Conservation (phyloP, 1,140 invertebrate genomes). For the Chlorops oryzae region DNA sequence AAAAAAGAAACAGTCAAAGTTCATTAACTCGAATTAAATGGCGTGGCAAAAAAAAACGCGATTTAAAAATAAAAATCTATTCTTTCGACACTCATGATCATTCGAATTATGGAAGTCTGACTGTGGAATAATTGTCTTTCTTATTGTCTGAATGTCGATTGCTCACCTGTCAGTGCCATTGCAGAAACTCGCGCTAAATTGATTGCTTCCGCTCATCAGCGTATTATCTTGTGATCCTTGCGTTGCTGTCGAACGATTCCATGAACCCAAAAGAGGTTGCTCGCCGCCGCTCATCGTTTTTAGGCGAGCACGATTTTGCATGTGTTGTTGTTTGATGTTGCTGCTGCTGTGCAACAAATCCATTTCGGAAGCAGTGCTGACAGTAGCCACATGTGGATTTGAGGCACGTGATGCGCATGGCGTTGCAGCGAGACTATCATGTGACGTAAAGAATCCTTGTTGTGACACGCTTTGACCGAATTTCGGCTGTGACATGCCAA, state of each 20-base stretch:
- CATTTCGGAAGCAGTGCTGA: constrained; percentile 62
- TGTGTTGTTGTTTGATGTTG: constrained; percentile 51
- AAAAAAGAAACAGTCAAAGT: too few species aligned
- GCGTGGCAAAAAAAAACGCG: too few species aligned
- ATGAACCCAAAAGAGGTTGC: constrained; percentile 42
- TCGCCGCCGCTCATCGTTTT: constrained; percentile 50
- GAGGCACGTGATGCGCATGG: constrained; percentile 52
- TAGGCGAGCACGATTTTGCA: constrained; percentile 59
- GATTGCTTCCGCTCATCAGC: constrained; percentile 31
- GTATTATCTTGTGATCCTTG: constrained; percentile 47
- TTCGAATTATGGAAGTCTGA: too few species aligned
- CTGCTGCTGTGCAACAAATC: constrained; percentile 54
- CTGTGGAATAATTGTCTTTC: too few species aligned
- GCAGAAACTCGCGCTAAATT: constrained; percentile 44
- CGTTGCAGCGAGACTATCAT: constrained; percentile 62
- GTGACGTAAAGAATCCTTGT: constrained; percentile 61
- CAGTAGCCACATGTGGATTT: constrained; percentile 57
- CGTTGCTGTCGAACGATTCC: constrained; percentile 38
- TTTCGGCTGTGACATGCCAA: constrained; percentile 55
- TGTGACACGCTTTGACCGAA: constrained; percentile 52
- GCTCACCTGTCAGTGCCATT: constrained; percentile 47
- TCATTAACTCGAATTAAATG: too few species aligned
- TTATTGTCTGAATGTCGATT: too few species aligned
- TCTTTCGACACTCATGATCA: too few species aligned
- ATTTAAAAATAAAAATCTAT: too few species aligned